phyloP scores from a whole-genome alignment of 2,113 vertebrate genomes.

The Aegotheles bennettii region DNA sequence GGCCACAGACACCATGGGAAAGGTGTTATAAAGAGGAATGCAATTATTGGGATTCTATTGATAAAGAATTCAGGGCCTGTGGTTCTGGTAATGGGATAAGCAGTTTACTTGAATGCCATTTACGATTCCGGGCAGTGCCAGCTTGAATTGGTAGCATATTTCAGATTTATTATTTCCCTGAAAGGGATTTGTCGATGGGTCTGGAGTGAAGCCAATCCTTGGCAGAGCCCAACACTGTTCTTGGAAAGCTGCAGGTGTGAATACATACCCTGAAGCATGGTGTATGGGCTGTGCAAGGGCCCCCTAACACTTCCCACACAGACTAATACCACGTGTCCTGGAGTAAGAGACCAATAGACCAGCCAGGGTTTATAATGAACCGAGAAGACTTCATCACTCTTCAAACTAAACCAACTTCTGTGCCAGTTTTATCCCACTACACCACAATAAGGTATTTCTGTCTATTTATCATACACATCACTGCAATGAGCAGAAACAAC shows the following conservation, averaged over 20 bases:
- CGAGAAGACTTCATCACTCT: background rate
- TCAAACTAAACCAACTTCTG: background rate
- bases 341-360: background rate
- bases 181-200: background rate
- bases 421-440: background rate
- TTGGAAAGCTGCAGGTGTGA: background rate
- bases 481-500: background rate
- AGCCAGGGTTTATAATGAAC: background rate
- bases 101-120: background rate
- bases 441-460: background rate
- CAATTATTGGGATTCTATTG: background rate
- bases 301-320: background rate
- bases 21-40: background rate
- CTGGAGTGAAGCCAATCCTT: background rate
- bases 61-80: fast-evolving
- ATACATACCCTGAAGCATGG: background rate
- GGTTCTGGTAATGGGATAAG: background rate
- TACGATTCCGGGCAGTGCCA: background rate
- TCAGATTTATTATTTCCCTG: background rate
- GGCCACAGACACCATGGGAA: background rate
- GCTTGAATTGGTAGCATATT: background rate
- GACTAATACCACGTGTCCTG: background rate
- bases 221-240: background rate
- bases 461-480: background rate
- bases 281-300: background rate